Percentiles rank a stretch among this genome's conserved stretches.
Evolutionary conservation across 2,888 invertebrate genomes (phyloP).

Genomic region (Candidula unifasciata): DNA sequence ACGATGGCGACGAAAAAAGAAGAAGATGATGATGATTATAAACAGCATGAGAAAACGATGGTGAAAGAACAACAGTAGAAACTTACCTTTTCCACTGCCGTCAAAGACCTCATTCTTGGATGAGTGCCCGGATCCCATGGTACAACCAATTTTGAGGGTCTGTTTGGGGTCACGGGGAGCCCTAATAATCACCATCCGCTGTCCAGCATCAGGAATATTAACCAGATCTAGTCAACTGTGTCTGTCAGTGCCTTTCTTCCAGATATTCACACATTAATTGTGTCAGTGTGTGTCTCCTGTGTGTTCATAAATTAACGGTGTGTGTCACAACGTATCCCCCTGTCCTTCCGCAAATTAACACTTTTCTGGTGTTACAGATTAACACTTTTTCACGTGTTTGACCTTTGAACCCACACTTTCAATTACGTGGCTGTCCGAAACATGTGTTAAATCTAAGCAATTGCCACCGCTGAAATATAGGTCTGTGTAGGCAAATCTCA

Average conservation of each 20-base stretch:
- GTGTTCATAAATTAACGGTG: too few species aligned
- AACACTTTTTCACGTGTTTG: too few species aligned
- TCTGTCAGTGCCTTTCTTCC: not conserved
- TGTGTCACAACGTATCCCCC: too few species aligned
- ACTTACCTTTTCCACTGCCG: constrained; percentile 71
- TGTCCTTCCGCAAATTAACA: too few species aligned
- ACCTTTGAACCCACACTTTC: too few species aligned
- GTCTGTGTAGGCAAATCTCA: too few species aligned
- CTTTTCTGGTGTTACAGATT: too few species aligned
- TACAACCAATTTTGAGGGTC: constrained; percentile 59
- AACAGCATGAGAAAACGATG: not conserved
- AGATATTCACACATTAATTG: too few species aligned
- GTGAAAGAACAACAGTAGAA: not conserved
- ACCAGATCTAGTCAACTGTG: not conserved
- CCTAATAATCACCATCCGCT: constrained; percentile 33
- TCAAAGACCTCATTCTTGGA: constrained; percentile 71
- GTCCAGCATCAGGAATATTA: not conserved
- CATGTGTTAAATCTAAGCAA: too few species aligned
- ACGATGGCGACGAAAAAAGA: not conserved
- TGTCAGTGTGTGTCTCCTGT: too few species aligned
- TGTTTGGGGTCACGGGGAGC: constrained; percentile 5
- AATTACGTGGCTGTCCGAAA: too few species aligned
- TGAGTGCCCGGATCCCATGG: constrained; percentile 74
- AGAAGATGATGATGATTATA: not conserved
- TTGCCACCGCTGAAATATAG: too few species aligned